Base-by-base conservation (phyloP, 2,113 vertebrate genomes). In the Serinus canaria region DNA sequence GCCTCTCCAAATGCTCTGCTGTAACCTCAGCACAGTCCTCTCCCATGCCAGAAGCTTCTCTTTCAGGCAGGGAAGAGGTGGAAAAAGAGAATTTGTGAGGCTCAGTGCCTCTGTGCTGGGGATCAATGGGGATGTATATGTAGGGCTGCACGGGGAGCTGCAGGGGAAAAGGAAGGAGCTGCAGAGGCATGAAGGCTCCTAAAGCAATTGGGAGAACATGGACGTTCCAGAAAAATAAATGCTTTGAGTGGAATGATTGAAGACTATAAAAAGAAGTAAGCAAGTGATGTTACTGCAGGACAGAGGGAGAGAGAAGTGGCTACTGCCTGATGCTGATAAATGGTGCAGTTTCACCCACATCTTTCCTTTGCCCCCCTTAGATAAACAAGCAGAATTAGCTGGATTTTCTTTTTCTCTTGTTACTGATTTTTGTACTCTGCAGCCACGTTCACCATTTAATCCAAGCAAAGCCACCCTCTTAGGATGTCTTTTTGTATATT, bases 401-500 rank as follows among this genome's bases (percentile, higher is more conserved):
- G 35, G 33, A 37, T n/a, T 39, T 87, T 46, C 25, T 55, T 28
- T 43, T 72, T 60, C 72, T 66, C 79, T 44, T 1, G 15, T 21
- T 50, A 11, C 55, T 63, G 35, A 39, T 72, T 82, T 90, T 91
- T 94, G 35, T 77, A 92, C 47, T 75, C 31, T 83, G 52, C 49
- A 92, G 72, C 72, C 75, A 77, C 76, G 67, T 76, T 90, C 95
- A 92, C 52, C 76, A 27, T 92, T 88, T 72, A 83, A 83, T 92
- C 81, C 86, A 63, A 95, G 69, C 79, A 87, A 83, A 91, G 59
- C 64, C 66, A 0, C 72, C 76, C 37, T 86, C 92, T 76, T 31
- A 75, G 62, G 81, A 31, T 72, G 60, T 75, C 76, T 95, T 95
- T 92, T 95, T 93, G 92, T 88, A 47, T 37, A 90, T 58, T 53